phyloP scores from a whole-genome alignment of 2,113 vertebrate species.

The Serilophus lunatus region DNA sequence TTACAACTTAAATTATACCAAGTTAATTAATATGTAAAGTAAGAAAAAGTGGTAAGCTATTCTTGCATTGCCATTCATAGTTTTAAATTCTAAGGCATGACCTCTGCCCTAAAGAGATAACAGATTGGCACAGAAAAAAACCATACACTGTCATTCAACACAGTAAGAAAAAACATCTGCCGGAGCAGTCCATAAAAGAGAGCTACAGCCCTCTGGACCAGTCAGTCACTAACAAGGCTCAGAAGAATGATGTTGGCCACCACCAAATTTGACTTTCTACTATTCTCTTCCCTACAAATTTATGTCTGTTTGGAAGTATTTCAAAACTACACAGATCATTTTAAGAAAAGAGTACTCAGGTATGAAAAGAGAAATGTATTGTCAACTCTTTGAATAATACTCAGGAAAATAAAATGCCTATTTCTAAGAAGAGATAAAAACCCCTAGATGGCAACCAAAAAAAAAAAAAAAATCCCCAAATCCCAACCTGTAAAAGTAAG shows the following conservation, averaged over 20 bases:
- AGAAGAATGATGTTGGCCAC: not conserved
- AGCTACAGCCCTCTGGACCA: not conserved
- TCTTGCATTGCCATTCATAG: not conserved
- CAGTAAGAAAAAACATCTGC: not conserved
- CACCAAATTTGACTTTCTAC: not conserved
- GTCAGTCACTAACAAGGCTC: not conserved
- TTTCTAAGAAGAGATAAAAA: not conserved
- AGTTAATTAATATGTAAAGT: not conserved
- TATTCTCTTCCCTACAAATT: not conserved
- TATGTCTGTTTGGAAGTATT: not conserved
- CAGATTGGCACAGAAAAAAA: not conserved
- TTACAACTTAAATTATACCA: not conserved
- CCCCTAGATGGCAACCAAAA: not conserved
- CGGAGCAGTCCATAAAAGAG: not conserved
- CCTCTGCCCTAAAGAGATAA: not conserved
- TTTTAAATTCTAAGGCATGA: not conserved
- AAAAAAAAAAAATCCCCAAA: not conserved
- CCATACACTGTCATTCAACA: not conserved
- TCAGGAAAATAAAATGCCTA: not conserved
- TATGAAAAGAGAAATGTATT: not conserved
- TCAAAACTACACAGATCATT: not conserved
- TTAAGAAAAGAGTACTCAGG: not conserved
- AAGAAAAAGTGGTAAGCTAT: not conserved
- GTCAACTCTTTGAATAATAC: not conserved
- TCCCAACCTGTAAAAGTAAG: not conserved